These are phyloP conservation scores for Trachelus iudaicus DNA, from an alignment of 2,888 invertebrate species.

Conservation along the genomic window DNA sequence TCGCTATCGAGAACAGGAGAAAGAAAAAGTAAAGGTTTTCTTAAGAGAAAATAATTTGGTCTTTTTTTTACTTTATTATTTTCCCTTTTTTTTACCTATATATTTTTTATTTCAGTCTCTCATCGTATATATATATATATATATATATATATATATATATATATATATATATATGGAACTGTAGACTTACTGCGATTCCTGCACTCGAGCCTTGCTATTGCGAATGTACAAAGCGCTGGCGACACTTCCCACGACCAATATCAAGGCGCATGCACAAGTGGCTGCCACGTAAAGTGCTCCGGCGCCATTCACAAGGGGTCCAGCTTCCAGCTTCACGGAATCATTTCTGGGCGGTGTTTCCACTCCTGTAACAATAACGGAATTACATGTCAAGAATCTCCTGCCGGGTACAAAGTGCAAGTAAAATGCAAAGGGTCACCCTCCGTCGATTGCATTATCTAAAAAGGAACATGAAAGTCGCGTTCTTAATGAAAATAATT, in stretches of 20 bases:
- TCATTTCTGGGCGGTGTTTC: constrained; percentile 76
- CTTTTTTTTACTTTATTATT: not conserved
- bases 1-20: not conserved
- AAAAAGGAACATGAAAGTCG: not conserved
- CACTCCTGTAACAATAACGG: constrained; percentile 51
- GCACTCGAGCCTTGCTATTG: constrained; percentile 75
- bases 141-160: too few species aligned
- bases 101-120: not conserved
- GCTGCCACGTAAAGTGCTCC: constrained; percentile 83
- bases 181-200: constrained; percentile 75
- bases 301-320: constrained; percentile 73
- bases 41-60: not conserved
- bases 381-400: not conserved
- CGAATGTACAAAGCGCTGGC: constrained; percentile 76
- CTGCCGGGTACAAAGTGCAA: not conserved
- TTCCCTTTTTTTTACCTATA: not conserved
- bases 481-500: not conserved
- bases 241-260: constrained; percentile 75
- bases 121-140: too few species aligned
- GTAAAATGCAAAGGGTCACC: not conserved
- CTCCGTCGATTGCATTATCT: not conserved
- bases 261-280: constrained; percentile 81
- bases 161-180: too few species aligned
- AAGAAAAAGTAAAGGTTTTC: not conserved
- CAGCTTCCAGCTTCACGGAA: constrained; percentile 78